Evolutionary conservation across 2,797 vertebrate species (phyloP).

Genomic region (Iguana delicatissima): DNA sequence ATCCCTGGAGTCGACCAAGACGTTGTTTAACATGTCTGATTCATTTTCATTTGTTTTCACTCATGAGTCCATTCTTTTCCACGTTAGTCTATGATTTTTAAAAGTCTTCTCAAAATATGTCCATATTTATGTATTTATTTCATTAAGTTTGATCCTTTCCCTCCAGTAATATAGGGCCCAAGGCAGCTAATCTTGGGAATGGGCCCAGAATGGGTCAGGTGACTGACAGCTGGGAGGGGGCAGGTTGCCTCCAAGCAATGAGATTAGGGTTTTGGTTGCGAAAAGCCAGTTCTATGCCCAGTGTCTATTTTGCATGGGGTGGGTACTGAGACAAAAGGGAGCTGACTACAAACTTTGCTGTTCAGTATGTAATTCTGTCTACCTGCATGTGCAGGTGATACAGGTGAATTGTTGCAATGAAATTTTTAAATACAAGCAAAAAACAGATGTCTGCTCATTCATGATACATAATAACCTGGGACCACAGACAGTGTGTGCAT

Average conservation of each 20-base stretch:
- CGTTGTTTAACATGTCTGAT: not conserved
- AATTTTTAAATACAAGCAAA: not conserved
- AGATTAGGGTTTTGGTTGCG: not conserved
- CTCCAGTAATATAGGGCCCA: not conserved
- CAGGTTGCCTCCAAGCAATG: not conserved
- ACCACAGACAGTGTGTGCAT: too few relatives aligned
- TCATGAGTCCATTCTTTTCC: not conserved
- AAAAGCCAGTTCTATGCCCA: not conserved
- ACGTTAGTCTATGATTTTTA: not conserved
- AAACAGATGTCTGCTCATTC: not conserved
- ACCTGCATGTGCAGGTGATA: not conserved
- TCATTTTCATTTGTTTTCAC: not conserved
- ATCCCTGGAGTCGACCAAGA: not conserved
- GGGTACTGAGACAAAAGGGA: not conserved
- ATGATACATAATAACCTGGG: not conserved
- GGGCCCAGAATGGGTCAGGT: not conserved
- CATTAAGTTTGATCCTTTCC: too few relatives aligned
- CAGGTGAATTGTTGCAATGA: not conserved
- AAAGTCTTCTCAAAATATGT: not conserved
- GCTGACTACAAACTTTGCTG: not conserved
- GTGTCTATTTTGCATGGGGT: not conserved
- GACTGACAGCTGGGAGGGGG: not conserved
- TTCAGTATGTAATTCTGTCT: not conserved
- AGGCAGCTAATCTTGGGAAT: not conserved
- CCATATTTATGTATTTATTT: not conserved